These are phyloP conservation scores for Lysandra bellargus DNA, from an alignment of 2,888 invertebrate genomes.

Conservation along the genomic window DNA sequence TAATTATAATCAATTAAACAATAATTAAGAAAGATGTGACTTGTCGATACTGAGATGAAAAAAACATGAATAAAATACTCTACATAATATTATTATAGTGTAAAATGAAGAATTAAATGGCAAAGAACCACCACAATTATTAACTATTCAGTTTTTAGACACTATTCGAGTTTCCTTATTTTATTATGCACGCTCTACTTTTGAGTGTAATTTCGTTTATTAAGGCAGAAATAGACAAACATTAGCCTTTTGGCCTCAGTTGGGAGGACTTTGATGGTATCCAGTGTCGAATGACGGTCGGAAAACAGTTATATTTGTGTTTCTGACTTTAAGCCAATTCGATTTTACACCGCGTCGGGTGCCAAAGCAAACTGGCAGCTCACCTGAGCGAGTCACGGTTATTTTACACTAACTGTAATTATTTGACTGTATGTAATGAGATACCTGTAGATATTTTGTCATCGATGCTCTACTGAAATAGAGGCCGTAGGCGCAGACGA, in stretches of 20 bases:
- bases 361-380: conserved; percentile 60
- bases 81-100: no score
- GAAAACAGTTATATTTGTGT: conserved; percentile 59
- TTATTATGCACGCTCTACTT: background rate
- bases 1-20: no score
- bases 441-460: background rate
- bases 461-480: background rate
- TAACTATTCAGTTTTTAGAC: background rate
- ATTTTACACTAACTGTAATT: conserved; percentile 37
- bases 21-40: no score
- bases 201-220: background rate
- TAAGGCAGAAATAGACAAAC: conserved; percentile 1
- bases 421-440: conserved; percentile 11
- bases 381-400: conserved; percentile 52
- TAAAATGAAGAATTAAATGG: background rate
- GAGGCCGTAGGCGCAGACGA: background rate
- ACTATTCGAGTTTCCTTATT: background rate
- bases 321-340: conserved; percentile 75
- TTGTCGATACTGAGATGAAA: background rate
- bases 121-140: background rate
- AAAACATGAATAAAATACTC: background rate
- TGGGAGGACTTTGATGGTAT: conserved; percentile 17
- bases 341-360: conserved; percentile 67
- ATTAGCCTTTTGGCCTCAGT: conserved; percentile 39
- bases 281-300: conserved; percentile 9